Conservation (phyloP, 2,888 invertebrate species). For the Hypercompe scribonia region DNA sequence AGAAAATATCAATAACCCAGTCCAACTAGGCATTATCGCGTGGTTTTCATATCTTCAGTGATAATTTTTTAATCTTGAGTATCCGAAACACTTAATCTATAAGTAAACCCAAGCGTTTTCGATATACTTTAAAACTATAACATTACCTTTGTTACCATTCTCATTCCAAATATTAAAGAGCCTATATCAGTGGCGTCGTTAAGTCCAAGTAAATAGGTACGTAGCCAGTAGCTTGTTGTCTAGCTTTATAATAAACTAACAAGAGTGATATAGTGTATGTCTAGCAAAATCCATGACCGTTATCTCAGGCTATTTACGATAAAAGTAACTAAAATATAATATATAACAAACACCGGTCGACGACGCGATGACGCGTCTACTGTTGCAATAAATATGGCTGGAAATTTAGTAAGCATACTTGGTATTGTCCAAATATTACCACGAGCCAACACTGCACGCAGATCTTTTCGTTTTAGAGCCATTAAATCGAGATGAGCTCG, state of each 20-base stretch:
- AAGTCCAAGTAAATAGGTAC: slow-evolving; percentile 5
- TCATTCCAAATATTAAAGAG: slow-evolving; percentile 37
- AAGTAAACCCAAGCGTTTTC: slow-evolving; percentile 7
- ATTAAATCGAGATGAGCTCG: slow-evolving; percentile 74
- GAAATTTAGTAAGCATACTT: slow-evolving; percentile 72
- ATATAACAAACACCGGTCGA: slow-evolving; percentile 44
- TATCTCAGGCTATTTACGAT: slow-evolving; percentile 40
- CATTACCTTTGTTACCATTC: slow-evolving; percentile 8
- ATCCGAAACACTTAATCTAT: slow-evolving; percentile 18
- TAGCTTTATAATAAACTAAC: slow-evolving; percentile 38
- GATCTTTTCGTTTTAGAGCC: slow-evolving; percentile 75
- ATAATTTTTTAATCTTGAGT: slow-evolving; percentile 46
- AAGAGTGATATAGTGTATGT: slow-evolving; percentile 35
- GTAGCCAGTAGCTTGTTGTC: slow-evolving; percentile 31
- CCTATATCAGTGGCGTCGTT: slow-evolving; percentile 35
- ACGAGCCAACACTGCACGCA: slow-evolving; percentile 66
- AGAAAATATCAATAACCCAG: slow-evolving; percentile 53
- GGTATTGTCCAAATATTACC: slow-evolving; percentile 77
- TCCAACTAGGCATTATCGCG: slow-evolving; percentile 41
- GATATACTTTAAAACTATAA: not conserved
- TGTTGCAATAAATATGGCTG: slow-evolving; percentile 70
- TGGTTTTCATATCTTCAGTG: slow-evolving; percentile 41
- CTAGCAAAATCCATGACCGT: slow-evolving; percentile 36
- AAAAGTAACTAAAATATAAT: slow-evolving; percentile 35
- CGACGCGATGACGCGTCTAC: slow-evolving; percentile 62